Evolutionary conservation across 2,888 invertebrate genomes (phyloP).

Genomic region (Bombylius discolor): DNA sequence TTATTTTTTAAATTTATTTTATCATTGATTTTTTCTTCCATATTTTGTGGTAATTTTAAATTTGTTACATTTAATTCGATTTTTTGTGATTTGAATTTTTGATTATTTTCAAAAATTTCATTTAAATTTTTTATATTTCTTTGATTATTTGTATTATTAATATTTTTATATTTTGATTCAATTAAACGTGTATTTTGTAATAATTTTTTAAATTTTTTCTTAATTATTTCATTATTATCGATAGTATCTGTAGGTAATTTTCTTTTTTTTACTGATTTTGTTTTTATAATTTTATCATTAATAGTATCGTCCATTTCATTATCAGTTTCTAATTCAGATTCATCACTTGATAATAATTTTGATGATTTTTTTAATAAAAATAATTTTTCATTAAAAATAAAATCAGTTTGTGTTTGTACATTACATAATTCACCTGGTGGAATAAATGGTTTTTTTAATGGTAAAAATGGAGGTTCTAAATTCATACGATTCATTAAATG

Average conservation of each 20-base stretch:
- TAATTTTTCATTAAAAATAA: neutral
- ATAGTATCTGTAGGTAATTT: conserved; percentile 7
- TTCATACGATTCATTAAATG: conserved; percentile 96
- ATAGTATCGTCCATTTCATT: conserved; percentile 16
- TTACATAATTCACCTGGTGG: conserved; percentile 9
- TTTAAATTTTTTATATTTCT: neutral
- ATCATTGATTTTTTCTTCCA: neutral
- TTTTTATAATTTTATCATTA: conserved; percentile 7
- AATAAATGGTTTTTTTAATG: conserved; percentile 15
- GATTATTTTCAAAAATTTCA: conserved; percentile 12
- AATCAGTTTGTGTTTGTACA: conserved; percentile 26
- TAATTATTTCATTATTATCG: neutral
- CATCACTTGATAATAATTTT: conserved; percentile 21
- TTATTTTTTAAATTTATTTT: neutral
- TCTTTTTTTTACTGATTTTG: conserved; percentile 15
- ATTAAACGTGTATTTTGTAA: too few species aligned
- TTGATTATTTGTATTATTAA: neutral
- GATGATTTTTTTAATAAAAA: conserved; percentile 14
- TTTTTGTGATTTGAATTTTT: conserved; percentile 12
- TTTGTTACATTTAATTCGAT: conserved; percentile 21
- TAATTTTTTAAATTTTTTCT: neutral
- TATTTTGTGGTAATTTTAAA: conserved; percentile 2
- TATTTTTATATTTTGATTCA: neutral
- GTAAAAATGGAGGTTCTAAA: conserved; percentile 67
- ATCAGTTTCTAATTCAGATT: conserved; percentile 33